phyloP scores from a whole-genome alignment of 2,797 vertebrate species.

The Acanthurus leucopareius region DNA sequence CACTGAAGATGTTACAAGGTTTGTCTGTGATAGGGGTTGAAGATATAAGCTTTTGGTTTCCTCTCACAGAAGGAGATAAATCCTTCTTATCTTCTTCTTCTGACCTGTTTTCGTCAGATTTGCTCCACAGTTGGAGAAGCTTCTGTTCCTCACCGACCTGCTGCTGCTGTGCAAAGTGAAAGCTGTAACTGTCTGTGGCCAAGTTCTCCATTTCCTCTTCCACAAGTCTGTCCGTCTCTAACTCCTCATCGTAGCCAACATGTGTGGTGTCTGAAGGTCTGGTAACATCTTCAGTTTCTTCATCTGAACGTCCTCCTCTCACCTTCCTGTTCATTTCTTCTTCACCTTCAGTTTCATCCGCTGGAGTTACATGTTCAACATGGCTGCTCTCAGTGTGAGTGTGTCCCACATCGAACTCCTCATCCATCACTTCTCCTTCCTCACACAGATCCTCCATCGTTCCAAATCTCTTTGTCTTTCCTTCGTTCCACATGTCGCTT shows the following conservation, averaged over 20 bases:
- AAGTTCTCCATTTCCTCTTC: slow-evolving; percentile 75
- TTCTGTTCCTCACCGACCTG: slow-evolving; percentile 2
- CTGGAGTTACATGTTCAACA: not conserved
- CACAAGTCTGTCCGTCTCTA: slow-evolving; percentile 71
- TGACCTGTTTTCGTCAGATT: not conserved
- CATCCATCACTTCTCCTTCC: slow-evolving; percentile 73
- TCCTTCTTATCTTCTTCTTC: slow-evolving; percentile 31
- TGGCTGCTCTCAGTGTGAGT: slow-evolving; percentile 43
- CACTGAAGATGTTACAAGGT: slow-evolving; percentile 33
- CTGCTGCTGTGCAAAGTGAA: slow-evolving; percentile 59
- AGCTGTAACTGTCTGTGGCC: slow-evolving; percentile 59
- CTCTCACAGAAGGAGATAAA: not conserved
- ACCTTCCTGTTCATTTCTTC: slow-evolving; percentile 24
- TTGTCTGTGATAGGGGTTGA: slow-evolving; percentile 17
- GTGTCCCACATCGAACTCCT: slow-evolving; percentile 62
- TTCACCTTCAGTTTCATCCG: slow-evolving; percentile 18
- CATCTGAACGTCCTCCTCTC: slow-evolving; percentile 23
- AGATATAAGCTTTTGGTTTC: slow-evolving; percentile 1
- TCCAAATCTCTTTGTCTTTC: slow-evolving; percentile 77
- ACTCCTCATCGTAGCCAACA: slow-evolving; percentile 53
- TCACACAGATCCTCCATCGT: slow-evolving; percentile 87
- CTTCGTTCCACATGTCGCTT: slow-evolving; percentile 66
- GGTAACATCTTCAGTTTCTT: slow-evolving; percentile 47
- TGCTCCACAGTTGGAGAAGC: not conserved
- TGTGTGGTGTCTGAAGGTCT: slow-evolving; percentile 8